Evolutionary conservation across 2,888 invertebrate genomes (phyloP).

Genomic region (Cerceris ruficornis): DNA sequence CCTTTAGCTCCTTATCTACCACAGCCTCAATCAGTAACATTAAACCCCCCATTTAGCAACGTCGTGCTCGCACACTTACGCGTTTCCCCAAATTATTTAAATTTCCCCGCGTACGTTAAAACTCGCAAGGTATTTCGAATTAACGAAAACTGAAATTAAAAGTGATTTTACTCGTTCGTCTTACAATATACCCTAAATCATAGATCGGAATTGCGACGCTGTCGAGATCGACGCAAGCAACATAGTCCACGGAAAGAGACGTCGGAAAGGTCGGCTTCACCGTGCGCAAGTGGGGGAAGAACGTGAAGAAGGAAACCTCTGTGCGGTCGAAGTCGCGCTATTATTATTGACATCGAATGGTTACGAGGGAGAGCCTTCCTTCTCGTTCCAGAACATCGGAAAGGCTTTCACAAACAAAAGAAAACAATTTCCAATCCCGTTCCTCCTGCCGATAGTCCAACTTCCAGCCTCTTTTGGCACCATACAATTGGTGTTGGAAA

Average conservation of each 20-base stretch:
- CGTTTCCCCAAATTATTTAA: no score
- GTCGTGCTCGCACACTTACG: no score
- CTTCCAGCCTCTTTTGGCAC: not conserved
- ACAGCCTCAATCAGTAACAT: no score
- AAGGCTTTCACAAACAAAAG: constrained; percentile 11
- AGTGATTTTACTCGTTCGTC: no score
- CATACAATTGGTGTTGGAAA: no score
- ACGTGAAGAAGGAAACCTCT: constrained; percentile 42
- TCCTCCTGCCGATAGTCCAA: not conserved
- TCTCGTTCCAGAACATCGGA: constrained; percentile 8
- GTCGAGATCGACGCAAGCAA: constrained; percentile 23
- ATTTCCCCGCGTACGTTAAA: no score
- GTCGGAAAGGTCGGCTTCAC: constrained; percentile 34
- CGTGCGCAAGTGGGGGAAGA: constrained; percentile 29
- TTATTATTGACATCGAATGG: constrained; percentile 60
- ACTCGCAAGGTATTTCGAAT: no score
- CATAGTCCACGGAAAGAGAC: constrained; percentile 24
- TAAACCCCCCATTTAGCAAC: no score
- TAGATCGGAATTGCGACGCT: constrained; percentile 14
- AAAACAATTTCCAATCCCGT: not conserved
- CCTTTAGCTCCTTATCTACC: no score
- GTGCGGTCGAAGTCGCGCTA: constrained; percentile 45
- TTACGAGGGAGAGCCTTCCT: constrained; percentile 16
- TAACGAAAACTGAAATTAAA: no score
- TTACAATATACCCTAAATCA: not conserved